A percentile compares a stretch with the other conserved stretches of the same genome.
phyloP scores from a whole-genome alignment of 2,888 invertebrate genomes.

The Spicauda simplicius region DNA sequence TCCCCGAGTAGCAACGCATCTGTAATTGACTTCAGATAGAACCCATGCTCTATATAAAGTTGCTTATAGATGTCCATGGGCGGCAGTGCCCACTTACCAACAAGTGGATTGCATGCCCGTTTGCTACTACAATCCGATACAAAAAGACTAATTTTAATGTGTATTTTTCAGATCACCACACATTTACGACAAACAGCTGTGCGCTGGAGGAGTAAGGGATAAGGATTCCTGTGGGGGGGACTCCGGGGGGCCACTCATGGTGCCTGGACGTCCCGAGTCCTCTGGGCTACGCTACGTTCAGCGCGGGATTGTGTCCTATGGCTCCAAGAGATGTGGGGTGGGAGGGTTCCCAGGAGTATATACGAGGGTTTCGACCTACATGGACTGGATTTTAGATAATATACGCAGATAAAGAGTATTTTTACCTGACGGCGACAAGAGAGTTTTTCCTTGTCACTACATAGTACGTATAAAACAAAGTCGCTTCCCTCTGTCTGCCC shows the following conservation, averaged over 20 bases:
- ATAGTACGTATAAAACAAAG: no score
- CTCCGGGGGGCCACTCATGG: slow-evolving; percentile 88
- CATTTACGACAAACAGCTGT: slow-evolving; percentile 78
- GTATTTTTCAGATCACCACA: slow-evolving; percentile 47
- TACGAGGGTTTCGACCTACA: slow-evolving; percentile 81
- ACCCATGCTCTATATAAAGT: no score
- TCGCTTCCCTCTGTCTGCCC: no score
- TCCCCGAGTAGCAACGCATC: no score
- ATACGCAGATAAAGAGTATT: slow-evolving; percentile 48
- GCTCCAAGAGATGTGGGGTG: slow-evolving; percentile 79
- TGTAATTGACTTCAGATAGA: no score
- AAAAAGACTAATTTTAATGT: no score
- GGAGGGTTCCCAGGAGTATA: slow-evolving; percentile 85
- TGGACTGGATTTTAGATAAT: slow-evolving; percentile 86
- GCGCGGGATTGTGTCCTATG: slow-evolving; percentile 85
- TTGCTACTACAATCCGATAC: no score
- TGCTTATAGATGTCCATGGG: no score
- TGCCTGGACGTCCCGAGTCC: slow-evolving; percentile 57
- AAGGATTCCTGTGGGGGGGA: slow-evolving; percentile 88
- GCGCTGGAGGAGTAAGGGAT: slow-evolving; percentile 80
- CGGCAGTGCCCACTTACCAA: no score
- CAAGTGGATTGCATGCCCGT: no score
- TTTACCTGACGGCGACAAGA: no score
- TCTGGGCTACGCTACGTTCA: slow-evolving; percentile 81
- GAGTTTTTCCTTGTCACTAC: no score